A percentile compares a stretch with the other conserved stretches of the same genome.
phyloP scores from a whole-genome alignment of 2,888 invertebrate genomes.

The Caenorhabditis wallacei region DNA sequence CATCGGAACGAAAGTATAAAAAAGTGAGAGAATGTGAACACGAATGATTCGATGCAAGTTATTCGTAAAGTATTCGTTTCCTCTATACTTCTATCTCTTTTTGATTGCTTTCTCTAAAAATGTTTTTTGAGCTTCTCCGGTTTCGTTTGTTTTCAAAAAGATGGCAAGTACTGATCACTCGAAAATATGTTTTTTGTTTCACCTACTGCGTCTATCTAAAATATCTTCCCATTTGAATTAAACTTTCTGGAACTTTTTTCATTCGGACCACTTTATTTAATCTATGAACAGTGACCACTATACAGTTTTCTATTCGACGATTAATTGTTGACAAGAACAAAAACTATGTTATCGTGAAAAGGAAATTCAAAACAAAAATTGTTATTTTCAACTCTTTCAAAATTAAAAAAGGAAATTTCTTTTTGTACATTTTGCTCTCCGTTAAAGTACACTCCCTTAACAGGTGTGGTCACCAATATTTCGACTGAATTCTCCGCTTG shows the following conservation, averaged over 20 bases:
- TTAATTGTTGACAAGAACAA: slow-evolving; percentile 13
- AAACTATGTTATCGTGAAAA: not conserved
- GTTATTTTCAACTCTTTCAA: not conserved
- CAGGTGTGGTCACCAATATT: slow-evolving; percentile 10
- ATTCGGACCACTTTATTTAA: not conserved
- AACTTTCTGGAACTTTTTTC: too few relatives aligned
- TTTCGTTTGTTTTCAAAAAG: slow-evolving; percentile 26
- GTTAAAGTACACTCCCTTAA: not conserved
- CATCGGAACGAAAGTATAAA: slow-evolving; percentile 12
- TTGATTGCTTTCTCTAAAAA: slow-evolving; percentile 10
- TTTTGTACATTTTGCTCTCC: not conserved
- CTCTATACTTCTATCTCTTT: slow-evolving; percentile 15
- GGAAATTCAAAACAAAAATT: slow-evolving; percentile 7
- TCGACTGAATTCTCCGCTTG: not conserved
- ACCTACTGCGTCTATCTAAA: too few relatives aligned
- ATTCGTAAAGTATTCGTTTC: slow-evolving; percentile 34
- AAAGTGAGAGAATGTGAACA: slow-evolving; percentile 29
- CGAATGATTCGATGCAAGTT: slow-evolving; percentile 30
- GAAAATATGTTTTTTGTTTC: too few relatives aligned
- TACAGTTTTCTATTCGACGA: not conserved
- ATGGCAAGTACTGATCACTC: not conserved
- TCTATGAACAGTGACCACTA: slow-evolving; percentile 10
- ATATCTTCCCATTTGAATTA: too few relatives aligned
- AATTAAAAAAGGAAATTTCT: too few relatives aligned
- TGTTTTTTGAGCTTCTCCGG: slow-evolving; percentile 27